Evolutionary conservation across 2,888 invertebrate genomes (phyloP).

Genomic region (Ischnura elegans): DNA sequence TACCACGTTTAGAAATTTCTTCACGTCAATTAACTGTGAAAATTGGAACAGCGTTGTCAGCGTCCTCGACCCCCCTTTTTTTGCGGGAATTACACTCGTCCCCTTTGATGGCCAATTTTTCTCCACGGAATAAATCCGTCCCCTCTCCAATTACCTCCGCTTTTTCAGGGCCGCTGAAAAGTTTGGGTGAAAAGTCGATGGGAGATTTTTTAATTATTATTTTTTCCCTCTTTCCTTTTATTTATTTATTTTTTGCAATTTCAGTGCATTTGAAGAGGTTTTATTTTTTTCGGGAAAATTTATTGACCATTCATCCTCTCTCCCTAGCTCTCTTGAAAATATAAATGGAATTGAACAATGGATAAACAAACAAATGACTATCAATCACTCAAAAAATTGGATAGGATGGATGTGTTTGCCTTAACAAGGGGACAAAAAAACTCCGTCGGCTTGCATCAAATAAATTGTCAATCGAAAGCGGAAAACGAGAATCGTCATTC

Average conservation of each 20-base stretch:
- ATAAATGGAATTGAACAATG: neutral
- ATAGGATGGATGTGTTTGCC: neutral
- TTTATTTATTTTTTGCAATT: too few relatives aligned
- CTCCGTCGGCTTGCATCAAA: neutral
- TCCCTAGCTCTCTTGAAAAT: neutral
- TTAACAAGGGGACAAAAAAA: neutral
- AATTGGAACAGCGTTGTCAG: neutral
- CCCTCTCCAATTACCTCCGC: neutral
- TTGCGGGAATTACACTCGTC: neutral
- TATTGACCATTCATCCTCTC: neutral
- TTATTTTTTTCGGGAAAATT: neutral
- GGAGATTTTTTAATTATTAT: neutral
- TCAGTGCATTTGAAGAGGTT: neutral
- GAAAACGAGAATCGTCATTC: neutral
- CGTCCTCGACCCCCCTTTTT: neutral
- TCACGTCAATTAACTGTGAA: neutral
- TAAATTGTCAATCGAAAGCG: neutral
- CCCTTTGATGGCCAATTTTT: conserved; percentile 32
- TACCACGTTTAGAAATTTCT: neutral
- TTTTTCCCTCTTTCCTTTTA: neutral
- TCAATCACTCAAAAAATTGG: neutral
- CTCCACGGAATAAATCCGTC: neutral
- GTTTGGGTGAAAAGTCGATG: neutral
- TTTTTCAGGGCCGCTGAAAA: neutral
- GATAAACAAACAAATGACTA: neutral